phyloP scores from a whole-genome alignment of 2,113 vertebrate genomes.

The Stomatorhinus ivindoensis region DNA sequence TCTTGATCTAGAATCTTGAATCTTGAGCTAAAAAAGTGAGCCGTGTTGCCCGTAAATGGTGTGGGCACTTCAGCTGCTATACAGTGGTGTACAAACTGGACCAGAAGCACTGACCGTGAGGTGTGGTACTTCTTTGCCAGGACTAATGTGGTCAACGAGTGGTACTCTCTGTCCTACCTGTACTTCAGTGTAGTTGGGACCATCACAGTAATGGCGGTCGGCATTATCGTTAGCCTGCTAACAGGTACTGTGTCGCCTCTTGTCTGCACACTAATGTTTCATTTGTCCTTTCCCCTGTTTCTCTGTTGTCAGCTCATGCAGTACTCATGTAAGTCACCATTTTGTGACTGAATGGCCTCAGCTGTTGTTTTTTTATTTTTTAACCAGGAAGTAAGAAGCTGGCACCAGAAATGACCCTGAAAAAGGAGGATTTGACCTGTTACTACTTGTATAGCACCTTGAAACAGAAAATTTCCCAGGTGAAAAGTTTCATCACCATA shows the following conservation, averaged over 20 bases:
- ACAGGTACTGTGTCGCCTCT: conserved; percentile 60
- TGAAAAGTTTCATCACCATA: neutral
- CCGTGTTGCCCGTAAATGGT: neutral
- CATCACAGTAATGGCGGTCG: conserved; percentile 57
- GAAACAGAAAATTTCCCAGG: conserved; percentile 37
- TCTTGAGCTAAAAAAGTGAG: neutral
- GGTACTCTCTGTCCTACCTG: conserved; percentile 82
- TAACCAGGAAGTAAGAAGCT: conserved; percentile 49
- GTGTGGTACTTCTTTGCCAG: conserved; percentile 43
- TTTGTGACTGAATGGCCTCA: neutral
- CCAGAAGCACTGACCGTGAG: neutral
- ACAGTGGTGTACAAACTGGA: neutral
- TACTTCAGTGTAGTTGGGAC: conserved; percentile 77
- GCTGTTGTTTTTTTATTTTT: neutral
- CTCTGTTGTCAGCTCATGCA: neutral
- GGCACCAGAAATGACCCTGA: conserved; percentile 45
- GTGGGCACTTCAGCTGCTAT: neutral
- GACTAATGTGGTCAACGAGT: conserved; percentile 55
- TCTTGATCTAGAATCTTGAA: no score
- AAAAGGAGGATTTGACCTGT: conserved; percentile 56
- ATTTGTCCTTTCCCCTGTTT: neutral
- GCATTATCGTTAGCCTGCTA: conserved; percentile 63
- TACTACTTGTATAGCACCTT: conserved; percentile 43
- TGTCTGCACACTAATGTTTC: neutral
- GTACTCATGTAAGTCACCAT: neutral